Evolutionary conservation across 30 jellyfish, hydroid and myxozoan genomes (phyloP).

Genomic region (Turritopsis rubra): DNA sequence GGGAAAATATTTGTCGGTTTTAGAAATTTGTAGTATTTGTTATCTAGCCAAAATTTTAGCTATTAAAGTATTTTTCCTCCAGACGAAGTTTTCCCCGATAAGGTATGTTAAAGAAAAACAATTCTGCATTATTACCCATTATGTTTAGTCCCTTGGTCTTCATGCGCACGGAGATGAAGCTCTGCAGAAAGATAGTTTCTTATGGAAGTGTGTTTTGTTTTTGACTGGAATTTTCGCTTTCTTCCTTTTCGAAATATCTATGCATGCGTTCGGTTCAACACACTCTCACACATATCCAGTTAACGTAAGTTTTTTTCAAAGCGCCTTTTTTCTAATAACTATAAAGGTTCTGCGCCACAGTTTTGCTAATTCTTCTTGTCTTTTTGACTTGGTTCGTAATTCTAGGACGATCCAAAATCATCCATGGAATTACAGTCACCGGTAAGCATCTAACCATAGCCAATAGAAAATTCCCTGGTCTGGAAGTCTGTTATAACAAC

Average conservation of each 20-base stretch:
- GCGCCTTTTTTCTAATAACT: not conserved
- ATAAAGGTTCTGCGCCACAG: too few species aligned
- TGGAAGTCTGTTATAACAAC: too few species aligned
- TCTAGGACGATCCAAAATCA: not conserved
- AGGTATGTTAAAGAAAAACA: too few species aligned
- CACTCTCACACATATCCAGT: slow-evolving; percentile 18
- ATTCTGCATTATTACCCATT: not conserved
- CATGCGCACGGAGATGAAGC: slow-evolving; percentile 43
- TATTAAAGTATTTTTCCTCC: too few species aligned
- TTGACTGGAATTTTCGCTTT: slow-evolving; percentile 61
- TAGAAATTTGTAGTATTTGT: too few species aligned
- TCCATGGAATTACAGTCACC: not conserved
- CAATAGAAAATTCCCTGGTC: too few species aligned
- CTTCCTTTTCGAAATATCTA: slow-evolving; percentile 54
- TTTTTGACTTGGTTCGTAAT: not conserved
- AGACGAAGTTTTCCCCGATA: too few species aligned
- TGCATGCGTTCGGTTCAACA: slow-evolving; percentile 49
- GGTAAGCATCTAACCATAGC: too few species aligned
- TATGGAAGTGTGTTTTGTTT: slow-evolving; percentile 71
- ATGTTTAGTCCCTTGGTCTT: slow-evolving; percentile 46
- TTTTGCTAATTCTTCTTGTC: too few species aligned
- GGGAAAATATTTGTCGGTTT: too few species aligned
- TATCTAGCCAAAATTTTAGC: too few species aligned
- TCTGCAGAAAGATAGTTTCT: slow-evolving; percentile 32
- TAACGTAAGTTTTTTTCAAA: not conserved